phyloP scores from a whole-genome alignment of 2,888 invertebrate species.

The Endotricha flammealis region DNA sequence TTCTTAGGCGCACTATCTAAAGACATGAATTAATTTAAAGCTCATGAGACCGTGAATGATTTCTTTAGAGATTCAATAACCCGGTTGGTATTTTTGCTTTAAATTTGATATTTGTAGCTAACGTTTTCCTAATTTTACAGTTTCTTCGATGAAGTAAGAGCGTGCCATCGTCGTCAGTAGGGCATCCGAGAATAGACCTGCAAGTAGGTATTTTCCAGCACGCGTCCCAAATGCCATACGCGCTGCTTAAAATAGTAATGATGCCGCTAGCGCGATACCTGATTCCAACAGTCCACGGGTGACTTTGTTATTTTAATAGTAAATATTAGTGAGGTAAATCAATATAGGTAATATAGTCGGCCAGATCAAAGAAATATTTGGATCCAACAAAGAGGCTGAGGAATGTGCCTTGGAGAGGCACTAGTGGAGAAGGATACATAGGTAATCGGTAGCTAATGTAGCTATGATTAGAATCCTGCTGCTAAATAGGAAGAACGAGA shows the following conservation, averaged over 20 bases:
- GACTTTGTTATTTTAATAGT: constrained; percentile 12
- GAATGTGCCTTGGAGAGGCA: too few species aligned
- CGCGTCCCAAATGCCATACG: constrained; percentile 65
- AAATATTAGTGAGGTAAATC: constrained; percentile 4
- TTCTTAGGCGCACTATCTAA: constrained; percentile 34
- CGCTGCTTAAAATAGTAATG: constrained; percentile 64
- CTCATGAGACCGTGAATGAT: constrained; percentile 47
- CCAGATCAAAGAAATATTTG: too few species aligned
- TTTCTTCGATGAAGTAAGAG: constrained; percentile 40
- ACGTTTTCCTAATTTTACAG: constrained; percentile 11
- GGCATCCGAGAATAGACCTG: constrained; percentile 65
- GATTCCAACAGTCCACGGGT: constrained; percentile 37
- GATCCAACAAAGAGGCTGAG: too few species aligned
- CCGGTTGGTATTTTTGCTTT: constrained; percentile 7
- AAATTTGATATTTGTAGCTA: too few species aligned
- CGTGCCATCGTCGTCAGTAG: constrained; percentile 47
- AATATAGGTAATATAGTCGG: too few species aligned
- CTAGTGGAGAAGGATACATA: too few species aligned
- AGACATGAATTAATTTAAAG: constrained; percentile 45
- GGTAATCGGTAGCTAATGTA: too few species aligned
- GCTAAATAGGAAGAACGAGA: too few species aligned
- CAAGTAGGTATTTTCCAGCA: constrained; percentile 67
- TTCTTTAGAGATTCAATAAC: constrained; percentile 32
- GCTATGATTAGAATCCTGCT: too few species aligned
- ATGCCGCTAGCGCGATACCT: constrained; percentile 43